phyloP scores from a whole-genome alignment of 2,797 vertebrate species.

The Moxostoma hubbsi region DNA sequence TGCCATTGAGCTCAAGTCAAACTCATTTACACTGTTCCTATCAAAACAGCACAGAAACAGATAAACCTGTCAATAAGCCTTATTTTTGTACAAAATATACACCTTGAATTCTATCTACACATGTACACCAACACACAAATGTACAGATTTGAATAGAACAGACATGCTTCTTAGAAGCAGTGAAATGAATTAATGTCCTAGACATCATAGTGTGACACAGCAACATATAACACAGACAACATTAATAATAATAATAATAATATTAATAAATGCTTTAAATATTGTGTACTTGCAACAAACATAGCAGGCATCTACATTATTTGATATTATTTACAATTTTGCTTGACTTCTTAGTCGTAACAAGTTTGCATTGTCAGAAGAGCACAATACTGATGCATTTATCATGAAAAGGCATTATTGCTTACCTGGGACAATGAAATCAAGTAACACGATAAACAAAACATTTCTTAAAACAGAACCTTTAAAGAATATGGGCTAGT shows the following conservation, averaged over 20 bases:
- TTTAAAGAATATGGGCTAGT: constrained; percentile 5
- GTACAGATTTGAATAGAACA: constrained; percentile 73
- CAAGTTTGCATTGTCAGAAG: not conserved
- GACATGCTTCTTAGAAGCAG: constrained; percentile 93
- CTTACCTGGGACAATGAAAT: not conserved
- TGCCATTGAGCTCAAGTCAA: too few species aligned
- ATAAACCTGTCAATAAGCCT: constrained; percentile 44
- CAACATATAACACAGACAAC: constrained; percentile 42
- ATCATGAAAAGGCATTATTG: constrained; percentile 26
- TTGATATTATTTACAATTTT: not conserved
- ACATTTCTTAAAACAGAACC: constrained; percentile 30
- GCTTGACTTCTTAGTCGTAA: not conserved
- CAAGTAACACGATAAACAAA: not conserved
- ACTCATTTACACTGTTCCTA: too few species aligned
- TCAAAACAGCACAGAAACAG: constrained; percentile 40
- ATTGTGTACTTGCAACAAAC: constrained; percentile 44
- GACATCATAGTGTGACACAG: constrained; percentile 79
- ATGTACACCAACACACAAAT: constrained; percentile 49
- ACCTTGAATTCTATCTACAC: constrained; percentile 46
- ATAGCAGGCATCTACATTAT: not conserved
- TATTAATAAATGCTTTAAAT: constrained; percentile 45
- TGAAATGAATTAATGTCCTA: constrained; percentile 85
- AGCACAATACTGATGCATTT: constrained; percentile 9
- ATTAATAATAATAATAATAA: constrained; percentile 62
- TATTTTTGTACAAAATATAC: constrained; percentile 56